Conservation (phyloP, 2,888 invertebrate species). For the Alloscopus bannaensis region DNA sequence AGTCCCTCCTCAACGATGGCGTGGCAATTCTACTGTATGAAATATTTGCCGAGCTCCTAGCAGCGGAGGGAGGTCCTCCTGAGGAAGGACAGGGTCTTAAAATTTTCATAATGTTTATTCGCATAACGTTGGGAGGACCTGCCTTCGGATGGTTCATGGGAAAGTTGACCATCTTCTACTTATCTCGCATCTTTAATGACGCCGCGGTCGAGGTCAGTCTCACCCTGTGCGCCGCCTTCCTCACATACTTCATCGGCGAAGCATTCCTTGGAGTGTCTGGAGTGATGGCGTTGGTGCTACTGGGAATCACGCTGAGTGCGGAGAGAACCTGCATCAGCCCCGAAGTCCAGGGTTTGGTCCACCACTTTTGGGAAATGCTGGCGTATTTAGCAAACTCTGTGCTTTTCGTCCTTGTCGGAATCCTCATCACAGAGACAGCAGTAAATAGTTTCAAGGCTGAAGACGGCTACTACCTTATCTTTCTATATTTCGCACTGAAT, state of each 20-base stretch:
- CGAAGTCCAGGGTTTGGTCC: constrained; percentile 76
- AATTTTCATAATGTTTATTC: constrained; percentile 48
- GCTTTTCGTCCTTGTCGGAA: constrained; percentile 80
- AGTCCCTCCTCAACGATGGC: constrained; percentile 77
- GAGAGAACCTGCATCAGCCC: constrained; percentile 76
- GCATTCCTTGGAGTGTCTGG: constrained; percentile 74
- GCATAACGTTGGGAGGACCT: constrained; percentile 64
- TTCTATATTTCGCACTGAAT: constrained; percentile 75
- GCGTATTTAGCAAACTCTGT: constrained; percentile 78
- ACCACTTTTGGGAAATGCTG: constrained; percentile 76
- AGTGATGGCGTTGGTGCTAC: constrained; percentile 76
- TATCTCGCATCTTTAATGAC: constrained; percentile 75
- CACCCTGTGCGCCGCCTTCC: constrained; percentile 76
- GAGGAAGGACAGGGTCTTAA: constrained; percentile 13
- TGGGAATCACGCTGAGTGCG: constrained; percentile 75
- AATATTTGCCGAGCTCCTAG: constrained; percentile 58
- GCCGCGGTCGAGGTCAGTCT: constrained; percentile 76
- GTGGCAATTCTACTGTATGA: constrained; percentile 72
- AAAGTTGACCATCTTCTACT: constrained; percentile 74
- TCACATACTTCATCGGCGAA: constrained; percentile 75
- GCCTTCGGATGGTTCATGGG: constrained; percentile 75
- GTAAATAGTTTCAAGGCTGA: constrained; percentile 77
- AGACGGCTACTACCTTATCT: constrained; percentile 78
- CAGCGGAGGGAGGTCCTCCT: not conserved
- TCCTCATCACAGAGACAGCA: constrained; percentile 79